Evolutionary conservation across 2,113 vertebrate genomes (phyloP), one percentile per base, ranked within the genome.

Genomic region (Syrmaticus mikado): DNA sequence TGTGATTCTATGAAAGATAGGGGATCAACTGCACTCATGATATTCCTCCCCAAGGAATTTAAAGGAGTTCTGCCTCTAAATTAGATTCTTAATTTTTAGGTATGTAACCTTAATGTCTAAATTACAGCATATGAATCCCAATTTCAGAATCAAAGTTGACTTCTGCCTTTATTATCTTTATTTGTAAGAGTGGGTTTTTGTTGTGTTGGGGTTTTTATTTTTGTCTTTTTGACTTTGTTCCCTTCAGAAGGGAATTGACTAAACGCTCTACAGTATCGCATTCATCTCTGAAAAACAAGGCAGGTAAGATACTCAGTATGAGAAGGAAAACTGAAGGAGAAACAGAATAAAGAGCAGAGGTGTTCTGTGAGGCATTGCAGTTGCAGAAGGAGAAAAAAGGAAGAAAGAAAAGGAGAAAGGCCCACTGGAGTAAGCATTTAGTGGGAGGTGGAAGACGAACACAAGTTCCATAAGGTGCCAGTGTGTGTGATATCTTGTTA

Each of bases 281-380:
- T 20, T 67, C 6, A 15, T 89, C 66, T 74, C 65, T 21, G 30
- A 48, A 57, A 73, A 82, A 57, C 2, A 15, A 70, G 20, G 2
- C 11, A 2, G 18, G 15, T 3, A 73, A 17, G 41, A 30, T 3
- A 62, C 6, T 1, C 1, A 62, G 32, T 55, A 12, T 10, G 30
- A 48, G 64, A 74, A 19, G 16, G 22, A 43, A 87, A 72, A 4
- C 4, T 24, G 18, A 68, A 79, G 28, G 16, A 75, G 70, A 41
- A 60, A 34, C 9, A 60, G 32, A 72, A 50, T 4, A n/a, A 68
- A 34, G 46, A 81, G 4, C 18, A 62, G 50, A 13, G 12, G 24
- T 17, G 12, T 13, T 66, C 45, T 62, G 40, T 36, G 55, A 81
- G 24, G 67, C 7, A 6, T 0, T 58, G 55, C 18, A 50, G 55